Percentiles rank a stretch among this genome's conserved stretches.
These are phyloP conservation scores for Mus minutoides DNA, from an alignment of 2,797 vertebrate genomes.

Conservation along the genomic window DNA sequence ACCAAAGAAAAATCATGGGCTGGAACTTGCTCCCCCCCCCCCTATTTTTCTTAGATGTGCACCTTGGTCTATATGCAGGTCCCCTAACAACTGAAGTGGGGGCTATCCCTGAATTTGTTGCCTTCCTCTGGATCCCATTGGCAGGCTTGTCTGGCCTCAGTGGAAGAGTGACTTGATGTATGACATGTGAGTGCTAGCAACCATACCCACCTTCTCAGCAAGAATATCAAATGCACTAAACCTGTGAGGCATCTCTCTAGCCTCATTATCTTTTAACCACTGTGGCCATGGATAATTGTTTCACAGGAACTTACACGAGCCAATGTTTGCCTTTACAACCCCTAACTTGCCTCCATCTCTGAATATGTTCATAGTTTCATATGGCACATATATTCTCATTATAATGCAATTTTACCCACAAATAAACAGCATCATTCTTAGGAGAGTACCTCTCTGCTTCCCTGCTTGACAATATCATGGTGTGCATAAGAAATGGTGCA, in stretches of 20 bases:
- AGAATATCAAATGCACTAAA: not conserved
- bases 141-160: not conserved
- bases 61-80: not conserved
- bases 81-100: not conserved
- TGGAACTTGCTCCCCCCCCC: not conserved
- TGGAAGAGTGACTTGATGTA: not conserved
- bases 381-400: not conserved
- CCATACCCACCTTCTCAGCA: not conserved
- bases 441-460: not conserved
- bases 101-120: not conserved
- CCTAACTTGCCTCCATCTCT: not conserved
- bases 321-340: not conserved
- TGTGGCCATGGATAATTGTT: not conserved
- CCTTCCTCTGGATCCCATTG: not conserved
- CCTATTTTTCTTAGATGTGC: not conserved
- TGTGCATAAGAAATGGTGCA: not conserved
- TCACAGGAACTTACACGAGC: not conserved
- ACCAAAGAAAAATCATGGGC: not conserved
- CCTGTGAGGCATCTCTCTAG: not conserved
- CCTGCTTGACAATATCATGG: not conserved
- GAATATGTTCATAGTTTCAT: not conserved
- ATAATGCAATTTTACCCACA: not conserved
- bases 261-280: not conserved
- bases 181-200: not conserved
- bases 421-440: not conserved